Base-by-base conservation (phyloP, 2,888 invertebrate species). In the Phasia obesa region DNA sequence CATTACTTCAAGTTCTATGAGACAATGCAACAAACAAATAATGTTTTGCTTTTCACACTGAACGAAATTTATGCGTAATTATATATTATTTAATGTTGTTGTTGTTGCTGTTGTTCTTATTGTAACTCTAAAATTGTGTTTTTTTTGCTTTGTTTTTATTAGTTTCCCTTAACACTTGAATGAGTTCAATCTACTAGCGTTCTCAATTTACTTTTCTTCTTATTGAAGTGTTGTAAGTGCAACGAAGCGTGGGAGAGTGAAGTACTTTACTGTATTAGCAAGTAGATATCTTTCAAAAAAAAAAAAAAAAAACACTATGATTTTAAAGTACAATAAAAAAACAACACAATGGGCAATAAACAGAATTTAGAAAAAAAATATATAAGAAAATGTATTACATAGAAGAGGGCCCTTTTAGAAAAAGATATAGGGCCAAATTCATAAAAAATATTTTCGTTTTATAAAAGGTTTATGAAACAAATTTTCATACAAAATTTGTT, bases 1-100 rank as follows among this genome's bases (percentile, higher is more conserved):
- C 62, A 67, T 77, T 77, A 62, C 62, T 73, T 73, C 77, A 44
- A 69, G 25, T 64, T 75, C 75, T 64, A 76, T 57, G 75, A n/a
- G 51, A 49, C 55, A 35, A 35, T 23, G 44, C 25, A 17, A 19
- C 17, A 38, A 31, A 21, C 31, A 35, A 35, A 11, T 9, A 11
- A 35, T 5, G 11, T 5, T 11, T 35, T 35, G 2, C 11, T 35
- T 11, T n/a, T n/a, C n/a, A n/a, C 11, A 35, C 38, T 62, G 15
- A 47, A 73, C 13, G 25, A 82, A 3, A 27, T 27, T 27, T 31
- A n/a, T n/a, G n/a, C n/a, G n/a, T n/a, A n/a, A n/a, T n/a, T n/a
- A n/a, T n/a, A n/a, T n/a, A n/a, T n/a, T n/a, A n/a, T 31, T 31
- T 5, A 11, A 35, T 4, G 4, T 31, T 31, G 9, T 17, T 70